phyloP scores from a whole-genome alignment of 1,140 invertebrate species.

The Cyclina sinensis region DNA sequence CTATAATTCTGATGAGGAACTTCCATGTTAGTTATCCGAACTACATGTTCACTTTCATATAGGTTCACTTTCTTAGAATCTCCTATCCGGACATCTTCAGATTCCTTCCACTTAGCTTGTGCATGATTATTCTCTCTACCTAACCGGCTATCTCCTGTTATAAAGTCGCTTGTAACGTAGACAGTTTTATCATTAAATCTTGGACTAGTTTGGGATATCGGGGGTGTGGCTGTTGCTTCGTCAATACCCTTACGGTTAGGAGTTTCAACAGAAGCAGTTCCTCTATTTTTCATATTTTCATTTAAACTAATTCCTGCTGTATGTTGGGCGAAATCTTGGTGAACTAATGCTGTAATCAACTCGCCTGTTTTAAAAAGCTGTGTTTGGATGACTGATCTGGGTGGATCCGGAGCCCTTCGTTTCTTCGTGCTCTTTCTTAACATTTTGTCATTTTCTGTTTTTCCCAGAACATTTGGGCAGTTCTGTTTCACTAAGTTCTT shows the following conservation, averaged over 20 bases:
- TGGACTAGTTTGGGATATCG: not conserved
- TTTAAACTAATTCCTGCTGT: no score
- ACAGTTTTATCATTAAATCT: not conserved
- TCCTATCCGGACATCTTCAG: not conserved
- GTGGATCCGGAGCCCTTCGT: constrained; percentile 6
- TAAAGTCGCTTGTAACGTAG: not conserved
- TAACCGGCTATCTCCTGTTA: no score
- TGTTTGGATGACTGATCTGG: not conserved
- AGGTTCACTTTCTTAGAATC: no score
- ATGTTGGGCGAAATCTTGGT: not conserved
- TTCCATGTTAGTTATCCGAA: no score
- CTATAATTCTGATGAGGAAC: no score
- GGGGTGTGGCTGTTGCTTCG: not conserved
- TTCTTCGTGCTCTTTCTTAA: not conserved
- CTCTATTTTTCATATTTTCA: not conserved
- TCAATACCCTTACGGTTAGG: not conserved
- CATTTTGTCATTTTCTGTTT: not conserved
- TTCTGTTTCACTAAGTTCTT: not conserved
- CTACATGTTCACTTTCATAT: no score
- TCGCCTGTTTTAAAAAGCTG: not conserved
- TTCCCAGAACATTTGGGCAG: no score
- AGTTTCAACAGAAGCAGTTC: no score
- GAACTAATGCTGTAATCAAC: not conserved
- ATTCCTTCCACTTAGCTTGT: not conserved
- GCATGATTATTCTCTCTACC: not conserved